These are phyloP conservation scores for Pedetes capensis DNA, from an alignment of 2,113 vertebrate genomes.

Conservation along the genomic window DNA sequence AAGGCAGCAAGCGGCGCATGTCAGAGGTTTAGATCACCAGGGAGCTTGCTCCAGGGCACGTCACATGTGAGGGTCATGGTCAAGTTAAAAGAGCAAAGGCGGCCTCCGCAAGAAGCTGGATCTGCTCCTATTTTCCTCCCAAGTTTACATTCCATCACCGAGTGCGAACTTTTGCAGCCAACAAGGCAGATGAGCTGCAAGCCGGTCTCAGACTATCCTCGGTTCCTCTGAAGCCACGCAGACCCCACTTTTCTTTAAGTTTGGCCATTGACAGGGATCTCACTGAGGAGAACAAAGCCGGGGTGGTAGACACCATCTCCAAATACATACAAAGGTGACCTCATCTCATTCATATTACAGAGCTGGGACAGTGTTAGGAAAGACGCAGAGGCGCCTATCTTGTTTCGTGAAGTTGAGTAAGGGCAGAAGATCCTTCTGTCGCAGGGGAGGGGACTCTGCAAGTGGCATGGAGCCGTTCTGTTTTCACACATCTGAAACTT, in stretches of 20 bases:
- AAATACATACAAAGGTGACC: not conserved
- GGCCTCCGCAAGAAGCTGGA: accelerated
- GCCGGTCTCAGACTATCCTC: accelerated
- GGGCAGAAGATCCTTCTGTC: not conserved
- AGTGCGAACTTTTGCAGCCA: not conserved
- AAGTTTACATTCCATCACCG: not conserved
- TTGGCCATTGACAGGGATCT: not conserved
- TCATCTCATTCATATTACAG: not conserved
- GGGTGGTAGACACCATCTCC: not conserved
- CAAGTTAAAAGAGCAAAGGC: not conserved
- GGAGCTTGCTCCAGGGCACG: not conserved
- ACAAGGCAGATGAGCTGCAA: not conserved
- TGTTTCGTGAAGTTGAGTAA: not conserved
- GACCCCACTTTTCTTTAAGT: not conserved
- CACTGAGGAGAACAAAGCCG: not conserved
- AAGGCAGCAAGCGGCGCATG: not conserved
- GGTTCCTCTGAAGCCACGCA: not conserved
- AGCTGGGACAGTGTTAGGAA: not conserved
- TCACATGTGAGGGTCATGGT: accelerated
- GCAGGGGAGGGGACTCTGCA: not conserved
- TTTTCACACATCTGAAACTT: not conserved
- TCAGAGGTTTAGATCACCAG: not conserved
- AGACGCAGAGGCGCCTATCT: not conserved
- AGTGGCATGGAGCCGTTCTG: not conserved
- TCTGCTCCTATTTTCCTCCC: not conserved